Base-by-base conservation (phyloP, 2,888 invertebrate genomes). In the Trissonchulus latispiculum region DNA sequence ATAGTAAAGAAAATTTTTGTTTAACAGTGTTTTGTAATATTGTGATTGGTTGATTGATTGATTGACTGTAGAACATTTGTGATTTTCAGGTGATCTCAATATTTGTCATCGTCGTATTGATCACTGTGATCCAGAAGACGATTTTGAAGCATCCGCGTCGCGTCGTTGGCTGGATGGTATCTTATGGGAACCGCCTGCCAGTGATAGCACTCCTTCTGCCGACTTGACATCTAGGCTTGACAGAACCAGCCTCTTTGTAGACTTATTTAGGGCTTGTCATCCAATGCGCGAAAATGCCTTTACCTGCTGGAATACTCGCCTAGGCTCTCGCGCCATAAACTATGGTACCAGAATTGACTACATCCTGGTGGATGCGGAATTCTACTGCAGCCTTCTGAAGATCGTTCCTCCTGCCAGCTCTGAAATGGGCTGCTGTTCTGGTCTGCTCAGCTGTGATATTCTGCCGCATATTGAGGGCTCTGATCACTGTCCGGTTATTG, bases 331-430 rank as follows among this genome's bases (percentile, higher is more conserved):
- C 62, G 79, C 80, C 28, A 85, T 84, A 3, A 87, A 87, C 78
- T 87, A 83, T 77, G 87, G 87, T 2, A 82, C 84, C 3, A 79
- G 87, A 37, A 83, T 87, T 36, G 87, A 87, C 78, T 87, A 87
- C 77, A 84, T 87, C 35, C 77, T 87, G 33, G 78, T 80, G 2
- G 83, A 85, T 76, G 74, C 75, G 32, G 76, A 77, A 23, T 77
- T 85, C 1, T n/a, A n/a, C n/a, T n/a, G n/a, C n/a, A n/a, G n/a
- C n/a, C n/a, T n/a, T n/a, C n/a, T n/a, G n/a, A n/a, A n/a, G n/a
- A n/a, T n/a, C n/a, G n/a, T n/a, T n/a, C n/a, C n/a, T n/a, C n/a
- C n/a, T n/a, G n/a, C n/a, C n/a, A n/a, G n/a, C n/a, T n/a, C n/a
- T n/a, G n/a, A n/a, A n/a, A n/a, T n/a, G n/a, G n/a, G n/a, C n/a